phyloP scores from a whole-genome alignment of 2,113 vertebrate genomes.

The Oceanites oceanicus region DNA sequence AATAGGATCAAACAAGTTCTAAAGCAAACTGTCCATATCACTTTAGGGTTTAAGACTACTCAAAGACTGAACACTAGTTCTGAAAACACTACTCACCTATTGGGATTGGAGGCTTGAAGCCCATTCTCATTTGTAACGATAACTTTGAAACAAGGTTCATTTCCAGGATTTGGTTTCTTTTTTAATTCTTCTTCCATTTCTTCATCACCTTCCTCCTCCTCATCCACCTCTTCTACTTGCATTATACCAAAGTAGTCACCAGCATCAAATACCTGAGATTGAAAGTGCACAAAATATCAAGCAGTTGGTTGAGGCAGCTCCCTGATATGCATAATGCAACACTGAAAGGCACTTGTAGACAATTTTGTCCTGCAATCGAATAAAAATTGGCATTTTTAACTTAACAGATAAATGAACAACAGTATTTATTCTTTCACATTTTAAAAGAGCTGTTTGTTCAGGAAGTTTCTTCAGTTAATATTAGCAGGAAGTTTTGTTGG shows the following conservation, averaged over 20 bases:
- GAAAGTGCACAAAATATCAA: neutral
- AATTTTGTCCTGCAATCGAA: neutral
- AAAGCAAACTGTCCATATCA: neutral
- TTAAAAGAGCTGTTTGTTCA: neutral
- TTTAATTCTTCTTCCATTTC: conserved; percentile 40
- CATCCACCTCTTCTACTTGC: conserved; percentile 80
- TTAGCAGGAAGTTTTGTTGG: neutral
- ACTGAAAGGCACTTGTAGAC: neutral
- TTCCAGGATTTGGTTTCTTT: conserved; percentile 65
- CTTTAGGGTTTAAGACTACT: neutral
- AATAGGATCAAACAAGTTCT: neutral
- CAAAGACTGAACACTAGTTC: neutral
- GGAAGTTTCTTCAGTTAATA: neutral
- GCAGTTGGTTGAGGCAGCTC: neutral
- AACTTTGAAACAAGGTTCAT: conserved; percentile 81
- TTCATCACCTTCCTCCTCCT: conserved; percentile 59
- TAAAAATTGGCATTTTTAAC: neutral
- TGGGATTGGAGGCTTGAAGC: conserved; percentile 78
- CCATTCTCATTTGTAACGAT: conserved; percentile 86
- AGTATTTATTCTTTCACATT: neutral
- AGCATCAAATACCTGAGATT: conserved; percentile 88
- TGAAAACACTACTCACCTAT: conserved; percentile 75
- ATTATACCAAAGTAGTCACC: conserved; percentile 95
- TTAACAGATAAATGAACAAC: neutral
- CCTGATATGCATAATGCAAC: rapidly evolving